Evolutionary conservation across 2,113 vertebrate species (phyloP).

Genomic region (Percopsis transmontana): DNA sequence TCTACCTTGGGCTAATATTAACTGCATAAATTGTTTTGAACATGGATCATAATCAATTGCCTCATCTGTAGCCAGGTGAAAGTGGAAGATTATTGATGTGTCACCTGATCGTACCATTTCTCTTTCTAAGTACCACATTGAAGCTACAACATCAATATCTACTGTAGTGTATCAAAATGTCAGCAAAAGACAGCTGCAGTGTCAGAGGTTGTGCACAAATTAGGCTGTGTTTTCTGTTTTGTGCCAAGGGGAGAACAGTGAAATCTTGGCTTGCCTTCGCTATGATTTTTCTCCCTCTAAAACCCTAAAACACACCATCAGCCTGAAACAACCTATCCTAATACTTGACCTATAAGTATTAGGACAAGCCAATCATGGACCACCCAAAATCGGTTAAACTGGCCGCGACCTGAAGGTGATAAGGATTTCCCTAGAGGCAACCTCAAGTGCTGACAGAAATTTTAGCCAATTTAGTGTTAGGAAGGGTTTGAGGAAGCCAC

Average conservation of each 20-base stretch:
- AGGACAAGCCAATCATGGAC: constrained; percentile 41
- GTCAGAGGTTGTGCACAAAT: constrained; percentile 17
- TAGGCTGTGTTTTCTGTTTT: background rate
- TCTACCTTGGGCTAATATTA: constrained; percentile 7
- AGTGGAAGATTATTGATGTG: too few relatives aligned
- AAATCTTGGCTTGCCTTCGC: background rate
- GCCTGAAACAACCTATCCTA: constrained; percentile 2
- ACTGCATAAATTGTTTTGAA: constrained; percentile 8
- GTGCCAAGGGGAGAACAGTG: constrained; percentile 4
- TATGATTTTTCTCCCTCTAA: constrained; percentile 21
- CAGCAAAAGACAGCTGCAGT: constrained; percentile 35
- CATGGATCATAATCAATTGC: too few relatives aligned
- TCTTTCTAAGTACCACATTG: constrained; percentile 1
- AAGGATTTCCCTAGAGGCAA: constrained; percentile 31
- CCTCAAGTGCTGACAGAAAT: constrained; percentile 31
- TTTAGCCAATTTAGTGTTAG: constrained; percentile 36
- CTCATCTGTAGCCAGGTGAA: too few relatives aligned
- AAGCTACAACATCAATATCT: constrained; percentile 8
- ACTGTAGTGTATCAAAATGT: constrained; percentile 38
- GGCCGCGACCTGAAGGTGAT: constrained; percentile 25
- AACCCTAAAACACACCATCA: constrained; percentile 17
- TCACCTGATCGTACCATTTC: background rate
- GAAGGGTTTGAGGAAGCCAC: constrained; percentile 33
- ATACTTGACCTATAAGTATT: constrained; percentile 34
- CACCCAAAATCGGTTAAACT: constrained; percentile 47